A percentile compares a stretch with the other conserved stretches of the same genome.
Evolutionary conservation across 2,888 invertebrate species (phyloP).

Genomic region (Shargacucullia verbasci): DNA sequence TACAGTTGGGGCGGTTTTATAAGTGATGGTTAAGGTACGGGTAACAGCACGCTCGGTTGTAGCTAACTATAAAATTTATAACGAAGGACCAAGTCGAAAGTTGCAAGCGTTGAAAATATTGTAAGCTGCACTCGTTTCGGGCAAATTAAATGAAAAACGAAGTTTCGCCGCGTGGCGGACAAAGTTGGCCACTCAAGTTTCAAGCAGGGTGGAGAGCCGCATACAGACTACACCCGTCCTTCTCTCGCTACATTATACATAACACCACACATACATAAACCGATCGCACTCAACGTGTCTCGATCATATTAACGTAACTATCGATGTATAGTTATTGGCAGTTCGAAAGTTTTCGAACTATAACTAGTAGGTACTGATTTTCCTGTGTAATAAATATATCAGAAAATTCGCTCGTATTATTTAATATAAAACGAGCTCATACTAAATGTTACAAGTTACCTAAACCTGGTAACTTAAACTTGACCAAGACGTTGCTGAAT

Average conservation of each 20-base stretch:
- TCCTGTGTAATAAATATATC: not conserved
- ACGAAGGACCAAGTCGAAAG: conserved; percentile 80
- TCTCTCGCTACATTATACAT: conserved; percentile 53
- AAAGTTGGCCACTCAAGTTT: conserved; percentile 86
- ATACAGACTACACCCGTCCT: conserved; percentile 59
- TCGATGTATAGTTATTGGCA: not conserved
- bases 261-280: conserved; percentile 35
- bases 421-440: not conserved
- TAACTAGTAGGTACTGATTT: too few relatives aligned
- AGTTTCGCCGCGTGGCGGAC: conserved; percentile 81
- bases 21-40: conserved; percentile 58
- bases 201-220: conserved; percentile 67
- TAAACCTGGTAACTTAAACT: too few relatives aligned
- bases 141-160: conserved; percentile 88
- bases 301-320: conserved; percentile 16
- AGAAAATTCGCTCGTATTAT: not conserved
- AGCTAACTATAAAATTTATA: conserved; percentile 83
- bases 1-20: conserved; percentile 62
- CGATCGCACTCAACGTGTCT: conserved; percentile 11
- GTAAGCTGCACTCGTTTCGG: conserved; percentile 87
- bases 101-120: conserved; percentile 86
- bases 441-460: conserved; percentile 1
- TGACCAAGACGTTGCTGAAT: conserved; percentile 24
- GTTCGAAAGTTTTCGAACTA: not conserved
- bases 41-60: conserved; percentile 57